Conservation (phyloP, 2,888 invertebrate genomes). For the Scaptomyza reducta region DNA sequence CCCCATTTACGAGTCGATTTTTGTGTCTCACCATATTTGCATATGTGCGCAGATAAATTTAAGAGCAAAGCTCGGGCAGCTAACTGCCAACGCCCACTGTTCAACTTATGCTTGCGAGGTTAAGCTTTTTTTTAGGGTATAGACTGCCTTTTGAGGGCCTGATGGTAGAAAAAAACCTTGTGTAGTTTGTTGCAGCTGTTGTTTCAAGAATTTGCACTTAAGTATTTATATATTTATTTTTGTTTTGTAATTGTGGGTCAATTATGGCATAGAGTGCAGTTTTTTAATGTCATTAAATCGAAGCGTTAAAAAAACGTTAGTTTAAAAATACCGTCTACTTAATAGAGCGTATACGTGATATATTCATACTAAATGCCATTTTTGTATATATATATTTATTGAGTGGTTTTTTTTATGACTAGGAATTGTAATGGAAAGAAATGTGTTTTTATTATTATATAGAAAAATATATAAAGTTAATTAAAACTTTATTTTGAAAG, state of each 20-base stretch:
- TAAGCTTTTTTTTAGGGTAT: conserved; percentile 1
- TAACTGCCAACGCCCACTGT: conserved; percentile 26
- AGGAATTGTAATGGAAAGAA: background rate
- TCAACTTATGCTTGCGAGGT: no score
- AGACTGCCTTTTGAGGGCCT: conserved; percentile 4
- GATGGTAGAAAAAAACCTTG: conserved; percentile 10
- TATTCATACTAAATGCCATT: background rate
- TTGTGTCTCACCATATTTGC: conserved; percentile 44
- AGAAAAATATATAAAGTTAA: no score
- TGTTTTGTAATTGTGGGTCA: conserved; percentile 16
- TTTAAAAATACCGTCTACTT: background rate
- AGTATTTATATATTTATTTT: conserved; percentile 12
- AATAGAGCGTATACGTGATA: conserved; percentile 12
- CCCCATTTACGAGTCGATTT: conserved; percentile 57
- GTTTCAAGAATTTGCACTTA: conserved; percentile 20
- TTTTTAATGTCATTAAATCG: background rate
- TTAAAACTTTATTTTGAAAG: no score
- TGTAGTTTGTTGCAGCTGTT: conserved; percentile 24
- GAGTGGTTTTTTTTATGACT: background rate
- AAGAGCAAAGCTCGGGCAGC: conserved; percentile 1
- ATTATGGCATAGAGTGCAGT: conserved; percentile 13
- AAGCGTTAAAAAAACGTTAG: conserved; percentile 1
- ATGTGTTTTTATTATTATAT: no score
- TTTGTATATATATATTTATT: background rate
- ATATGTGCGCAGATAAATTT: conserved; percentile 37